Conservation (phyloP, 1,140 invertebrate genomes). For the Homarus americanus region DNA sequence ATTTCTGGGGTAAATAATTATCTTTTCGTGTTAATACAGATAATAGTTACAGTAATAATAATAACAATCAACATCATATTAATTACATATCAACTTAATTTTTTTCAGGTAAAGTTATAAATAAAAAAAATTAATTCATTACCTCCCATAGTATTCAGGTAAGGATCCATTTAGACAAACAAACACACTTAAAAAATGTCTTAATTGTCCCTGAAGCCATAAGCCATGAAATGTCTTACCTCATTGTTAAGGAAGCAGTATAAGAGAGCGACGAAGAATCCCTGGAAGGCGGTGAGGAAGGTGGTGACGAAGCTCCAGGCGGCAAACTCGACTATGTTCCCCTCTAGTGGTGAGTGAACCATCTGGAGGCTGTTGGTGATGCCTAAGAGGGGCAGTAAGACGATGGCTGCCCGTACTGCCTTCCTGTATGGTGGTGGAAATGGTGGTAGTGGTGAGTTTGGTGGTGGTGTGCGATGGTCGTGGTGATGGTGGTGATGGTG, state of each 20-base stretch:
- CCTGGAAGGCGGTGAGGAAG: constrained; percentile 91
- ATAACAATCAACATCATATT: too few relatives aligned
- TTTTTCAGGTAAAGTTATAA: too few relatives aligned
- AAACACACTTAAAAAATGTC: too few relatives aligned
- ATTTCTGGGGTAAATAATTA: too few relatives aligned
- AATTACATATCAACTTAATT: too few relatives aligned
- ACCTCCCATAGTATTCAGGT: too few relatives aligned
- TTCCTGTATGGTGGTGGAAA: constrained; percentile 75
- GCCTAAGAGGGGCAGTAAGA: constrained; percentile 89
- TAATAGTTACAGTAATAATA: too few relatives aligned
- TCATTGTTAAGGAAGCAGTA: constrained; percentile 95
- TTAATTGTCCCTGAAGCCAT: too few relatives aligned
- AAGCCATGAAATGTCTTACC: too few relatives aligned
- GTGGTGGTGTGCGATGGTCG: not conserved
- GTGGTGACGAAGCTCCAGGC: constrained; percentile 89
- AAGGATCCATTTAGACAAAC: too few relatives aligned
- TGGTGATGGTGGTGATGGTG: not conserved
- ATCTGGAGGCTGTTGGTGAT: constrained; percentile 88
- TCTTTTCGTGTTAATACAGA: too few relatives aligned
- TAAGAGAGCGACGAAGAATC: constrained; percentile 89
- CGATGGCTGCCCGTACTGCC: constrained; percentile 87
- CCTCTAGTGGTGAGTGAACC: constrained; percentile 83
- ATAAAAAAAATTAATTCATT: too few relatives aligned
- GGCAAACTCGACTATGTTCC: constrained; percentile 85
- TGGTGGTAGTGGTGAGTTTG: constrained; percentile 68